Evolutionary conservation across 2,888 invertebrate species (phyloP).

Genomic region (Lobophora halterata): DNA sequence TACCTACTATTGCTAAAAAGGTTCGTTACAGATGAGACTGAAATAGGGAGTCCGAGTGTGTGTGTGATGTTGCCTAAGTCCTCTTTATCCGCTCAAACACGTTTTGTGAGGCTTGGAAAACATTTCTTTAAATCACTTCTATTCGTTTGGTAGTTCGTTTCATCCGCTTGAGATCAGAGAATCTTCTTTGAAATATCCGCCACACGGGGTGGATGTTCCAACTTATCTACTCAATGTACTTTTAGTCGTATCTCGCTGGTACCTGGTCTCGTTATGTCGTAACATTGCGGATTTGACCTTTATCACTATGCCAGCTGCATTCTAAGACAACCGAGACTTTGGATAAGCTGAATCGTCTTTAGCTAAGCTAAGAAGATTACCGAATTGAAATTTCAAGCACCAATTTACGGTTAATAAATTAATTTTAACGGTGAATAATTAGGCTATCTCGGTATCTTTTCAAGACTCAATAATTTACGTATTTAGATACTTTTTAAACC

Average conservation of each 20-base stretch:
- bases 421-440: no score
- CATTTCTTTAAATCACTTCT: neutral
- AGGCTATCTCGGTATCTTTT: no score
- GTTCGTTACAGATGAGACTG: conserved; percentile 20
- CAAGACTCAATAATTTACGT: conserved; percentile 30
- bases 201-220: neutral
- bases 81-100: neutral
- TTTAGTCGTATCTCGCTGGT: neutral
- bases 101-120: neutral
- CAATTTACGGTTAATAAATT: no score
- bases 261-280: neutral
- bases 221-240: conserved; percentile 1
- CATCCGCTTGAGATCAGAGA: no score
- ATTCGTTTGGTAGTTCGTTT: neutral
- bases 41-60: conserved; percentile 10
- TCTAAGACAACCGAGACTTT: conserved; percentile 1
- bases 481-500: conserved; percentile 30
- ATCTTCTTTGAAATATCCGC: conserved; percentile 1
- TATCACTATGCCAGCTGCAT: conserved; percentile 8
- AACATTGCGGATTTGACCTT: conserved; percentile 3
- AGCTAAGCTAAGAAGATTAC: conserved; percentile 6
- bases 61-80: conserved; percentile 3
- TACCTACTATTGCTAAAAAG: conserved; percentile 19
- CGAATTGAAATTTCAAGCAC: no score
- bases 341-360: conserved; percentile 2